These are phyloP conservation scores for Acromyrmex echinatior DNA, from an alignment of 1,140 invertebrate genomes.

Conservation along the genomic window DNA sequence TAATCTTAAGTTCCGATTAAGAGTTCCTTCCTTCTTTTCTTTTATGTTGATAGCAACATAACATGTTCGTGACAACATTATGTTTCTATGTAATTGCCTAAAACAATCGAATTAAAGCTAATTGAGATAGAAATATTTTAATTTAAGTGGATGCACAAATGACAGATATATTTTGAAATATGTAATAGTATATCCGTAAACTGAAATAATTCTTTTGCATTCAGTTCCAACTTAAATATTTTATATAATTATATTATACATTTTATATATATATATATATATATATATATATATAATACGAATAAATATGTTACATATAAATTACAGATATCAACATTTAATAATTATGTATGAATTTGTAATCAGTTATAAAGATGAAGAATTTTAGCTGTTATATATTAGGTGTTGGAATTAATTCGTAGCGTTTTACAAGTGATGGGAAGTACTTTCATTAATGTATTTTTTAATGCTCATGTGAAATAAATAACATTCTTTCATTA, in stretches of 20 bases:
- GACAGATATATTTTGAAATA: no score
- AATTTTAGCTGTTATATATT: neutral
- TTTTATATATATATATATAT: no score
- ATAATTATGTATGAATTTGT: neutral
- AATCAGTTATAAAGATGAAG: neutral
- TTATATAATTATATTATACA: no score
- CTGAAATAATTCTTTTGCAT: no score
- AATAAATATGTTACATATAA: neutral
- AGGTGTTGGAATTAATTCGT: no score
- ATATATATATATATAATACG: no score
- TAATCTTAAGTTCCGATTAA: slow-evolving; percentile 71
- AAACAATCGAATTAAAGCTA: neutral
- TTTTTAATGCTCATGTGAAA: no score
- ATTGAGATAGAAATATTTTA: neutral
- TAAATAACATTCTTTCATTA: no score
- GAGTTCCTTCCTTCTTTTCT: neutral
- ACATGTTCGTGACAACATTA: neutral
- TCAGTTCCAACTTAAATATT: no score
- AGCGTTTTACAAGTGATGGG: no score
- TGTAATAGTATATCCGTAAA: no score
- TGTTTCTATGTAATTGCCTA: neutral
- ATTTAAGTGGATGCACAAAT: neutral
- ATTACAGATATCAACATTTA: neutral
- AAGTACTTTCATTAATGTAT: no score
- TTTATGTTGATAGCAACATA: slow-evolving; percentile 7